These are phyloP conservation scores for Lochmaea capreae DNA, from an alignment of 2,888 invertebrate genomes.

Conservation along the genomic window DNA sequence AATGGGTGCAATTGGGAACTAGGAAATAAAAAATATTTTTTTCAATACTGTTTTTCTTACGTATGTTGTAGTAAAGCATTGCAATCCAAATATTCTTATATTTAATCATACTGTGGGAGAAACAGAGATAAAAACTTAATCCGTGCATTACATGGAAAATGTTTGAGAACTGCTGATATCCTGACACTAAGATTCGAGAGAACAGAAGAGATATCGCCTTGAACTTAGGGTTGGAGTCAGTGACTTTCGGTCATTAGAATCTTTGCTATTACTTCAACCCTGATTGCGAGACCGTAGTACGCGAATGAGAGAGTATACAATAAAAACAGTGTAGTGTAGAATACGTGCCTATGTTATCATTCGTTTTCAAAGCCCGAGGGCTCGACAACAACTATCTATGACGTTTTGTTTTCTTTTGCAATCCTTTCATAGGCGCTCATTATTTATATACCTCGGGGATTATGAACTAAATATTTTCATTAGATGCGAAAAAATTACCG, in stretches of 20 bases:
- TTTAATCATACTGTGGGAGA: no score
- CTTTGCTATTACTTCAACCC: slow-evolving; percentile 17
- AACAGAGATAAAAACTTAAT: background rate
- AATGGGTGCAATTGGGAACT: no score
- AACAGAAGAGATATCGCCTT: slow-evolving; percentile 48
- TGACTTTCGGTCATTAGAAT: slow-evolving; percentile 52
- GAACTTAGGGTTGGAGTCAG: slow-evolving; percentile 53
- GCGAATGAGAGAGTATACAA: background rate
- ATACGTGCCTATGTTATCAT: slow-evolving; percentile 11
- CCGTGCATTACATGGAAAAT: background rate
- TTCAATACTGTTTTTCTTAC: background rate
- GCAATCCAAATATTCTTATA: no score
- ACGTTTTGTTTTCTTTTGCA: slow-evolving; percentile 8
- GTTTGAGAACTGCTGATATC: slow-evolving; percentile 46
- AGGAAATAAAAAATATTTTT: background rate
- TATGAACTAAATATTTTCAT: no score
- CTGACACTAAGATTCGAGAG: slow-evolving; percentile 15
- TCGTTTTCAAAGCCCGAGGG: slow-evolving; percentile 13
- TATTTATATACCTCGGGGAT: background rate
- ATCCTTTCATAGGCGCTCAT: slow-evolving; percentile 7
- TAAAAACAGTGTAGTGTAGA: background rate
- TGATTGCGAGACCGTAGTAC: slow-evolving; percentile 8
- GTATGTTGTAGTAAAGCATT: no score
- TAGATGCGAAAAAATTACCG: no score
- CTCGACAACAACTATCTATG: background rate